Conservation (phyloP, 2,797 vertebrate genomes). For the Labeo calbasu region DNA sequence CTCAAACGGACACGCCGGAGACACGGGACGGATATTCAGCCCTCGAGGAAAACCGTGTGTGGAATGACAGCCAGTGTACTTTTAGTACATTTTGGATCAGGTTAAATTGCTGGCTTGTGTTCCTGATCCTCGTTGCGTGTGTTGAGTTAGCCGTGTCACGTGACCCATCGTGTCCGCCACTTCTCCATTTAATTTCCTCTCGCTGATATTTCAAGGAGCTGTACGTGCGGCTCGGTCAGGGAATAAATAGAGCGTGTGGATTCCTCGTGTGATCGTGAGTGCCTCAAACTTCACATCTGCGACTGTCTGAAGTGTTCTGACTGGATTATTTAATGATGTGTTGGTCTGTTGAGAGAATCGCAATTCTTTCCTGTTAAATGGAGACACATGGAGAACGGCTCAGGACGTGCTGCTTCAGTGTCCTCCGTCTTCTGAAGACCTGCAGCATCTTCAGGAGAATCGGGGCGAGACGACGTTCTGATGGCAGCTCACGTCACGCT, state of each 20-base stretch:
- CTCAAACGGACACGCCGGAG: slow-evolving; percentile 27
- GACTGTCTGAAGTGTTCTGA: not conserved
- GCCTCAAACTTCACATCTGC: not conserved
- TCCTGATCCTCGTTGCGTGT: not conserved
- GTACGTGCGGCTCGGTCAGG: not conserved
- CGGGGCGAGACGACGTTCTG: too few relatives aligned
- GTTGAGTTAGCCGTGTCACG: not conserved
- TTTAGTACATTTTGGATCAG: not conserved
- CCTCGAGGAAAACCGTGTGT: not conserved
- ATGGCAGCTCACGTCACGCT: too few relatives aligned
- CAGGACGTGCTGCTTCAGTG: too few relatives aligned
- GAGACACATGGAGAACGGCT: not conserved
- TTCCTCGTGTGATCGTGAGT: not conserved
- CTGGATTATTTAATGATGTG: not conserved
- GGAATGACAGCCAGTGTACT: not conserved
- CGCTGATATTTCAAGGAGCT: not conserved
- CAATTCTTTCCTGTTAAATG: not conserved
- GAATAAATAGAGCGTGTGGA: not conserved
- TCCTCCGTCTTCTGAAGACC: too few relatives aligned
- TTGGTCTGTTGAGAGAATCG: not conserved
- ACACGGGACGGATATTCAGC: not conserved
- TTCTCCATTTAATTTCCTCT: slow-evolving; percentile 30
- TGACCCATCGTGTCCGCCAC: not conserved
- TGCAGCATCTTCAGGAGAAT: not conserved
- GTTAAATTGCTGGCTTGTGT: not conserved